Evolutionary conservation across 2,888 invertebrate species (phyloP).

Genomic region (Oscheius sp.): DNA sequence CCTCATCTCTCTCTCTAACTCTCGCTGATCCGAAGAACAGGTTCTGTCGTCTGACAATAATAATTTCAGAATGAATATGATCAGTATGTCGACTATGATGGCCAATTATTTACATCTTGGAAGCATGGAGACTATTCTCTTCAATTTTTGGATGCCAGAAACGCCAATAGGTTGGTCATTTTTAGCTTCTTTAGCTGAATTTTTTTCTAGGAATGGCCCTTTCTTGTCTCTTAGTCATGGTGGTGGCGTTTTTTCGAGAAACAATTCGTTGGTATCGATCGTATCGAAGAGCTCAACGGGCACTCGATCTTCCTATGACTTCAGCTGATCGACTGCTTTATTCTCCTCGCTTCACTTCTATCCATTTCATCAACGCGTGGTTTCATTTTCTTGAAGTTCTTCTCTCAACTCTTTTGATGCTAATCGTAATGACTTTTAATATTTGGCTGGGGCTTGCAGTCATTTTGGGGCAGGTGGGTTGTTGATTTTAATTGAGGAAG

Average conservation of each 20-base stretch:
- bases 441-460: neutral
- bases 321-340: neutral
- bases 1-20: no score
- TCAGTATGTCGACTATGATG: neutral
- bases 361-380: neutral
- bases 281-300: neutral
- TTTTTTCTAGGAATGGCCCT: neutral
- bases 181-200: neutral
- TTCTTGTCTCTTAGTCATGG: neutral
- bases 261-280: neutral
- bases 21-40: no score
- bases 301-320: neutral
- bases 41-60: neutral
- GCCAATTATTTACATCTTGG: neutral
- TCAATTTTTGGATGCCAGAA: neutral
- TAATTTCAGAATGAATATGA: neutral
- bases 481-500: neutral
- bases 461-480: neutral
- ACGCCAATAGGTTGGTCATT: neutral
- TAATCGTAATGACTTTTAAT: neutral
- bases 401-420: neutral
- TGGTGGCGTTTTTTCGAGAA: neutral
- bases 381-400: neutral
- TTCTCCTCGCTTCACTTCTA: neutral
- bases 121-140: neutral